phyloP scores from a whole-genome alignment of 1,140 invertebrate species.

The Drosophila orena region DNA sequence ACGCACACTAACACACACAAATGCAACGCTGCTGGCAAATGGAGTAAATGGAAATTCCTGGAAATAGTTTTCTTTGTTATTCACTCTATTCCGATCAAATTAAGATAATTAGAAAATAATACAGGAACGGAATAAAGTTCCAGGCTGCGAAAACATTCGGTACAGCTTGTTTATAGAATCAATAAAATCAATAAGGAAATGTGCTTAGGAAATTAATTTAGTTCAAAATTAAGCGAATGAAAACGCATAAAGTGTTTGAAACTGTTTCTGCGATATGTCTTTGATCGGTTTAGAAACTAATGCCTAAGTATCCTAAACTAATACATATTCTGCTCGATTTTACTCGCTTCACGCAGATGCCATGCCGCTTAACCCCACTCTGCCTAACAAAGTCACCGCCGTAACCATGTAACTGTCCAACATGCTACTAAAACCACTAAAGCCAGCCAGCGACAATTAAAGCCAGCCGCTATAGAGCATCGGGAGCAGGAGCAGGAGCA shows the following conservation, averaged over 20 bases:
- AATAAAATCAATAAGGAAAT: too few species aligned
- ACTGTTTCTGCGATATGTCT: too few species aligned
- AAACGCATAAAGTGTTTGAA: too few species aligned
- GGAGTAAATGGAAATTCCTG: not conserved
- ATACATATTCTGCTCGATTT: constrained; percentile 44
- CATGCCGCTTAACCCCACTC: constrained; percentile 24
- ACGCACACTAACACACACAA: not conserved
- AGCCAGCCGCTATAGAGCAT: constrained; percentile 8
- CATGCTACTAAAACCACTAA: constrained; percentile 71
- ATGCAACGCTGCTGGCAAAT: constrained; percentile 34
- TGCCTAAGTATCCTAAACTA: constrained; percentile 1
- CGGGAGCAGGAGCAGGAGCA: not conserved
- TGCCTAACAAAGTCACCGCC: constrained; percentile 24
- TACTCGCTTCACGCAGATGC: constrained; percentile 50
- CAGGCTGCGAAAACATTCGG: too few species aligned
- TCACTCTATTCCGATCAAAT: not conserved
- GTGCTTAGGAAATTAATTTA: too few species aligned
- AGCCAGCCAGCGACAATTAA: constrained; percentile 39
- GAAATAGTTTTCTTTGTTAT: constrained; percentile 2
- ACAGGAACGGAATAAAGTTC: not conserved
- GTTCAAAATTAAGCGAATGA: too few species aligned
- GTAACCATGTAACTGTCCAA: constrained; percentile 46
- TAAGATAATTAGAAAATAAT: not conserved
- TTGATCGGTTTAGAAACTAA: not conserved
- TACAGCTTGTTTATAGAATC: too few species aligned